Conservation (phyloP, 2,797 vertebrate genomes). For the Crocidura indochinensis region DNA sequence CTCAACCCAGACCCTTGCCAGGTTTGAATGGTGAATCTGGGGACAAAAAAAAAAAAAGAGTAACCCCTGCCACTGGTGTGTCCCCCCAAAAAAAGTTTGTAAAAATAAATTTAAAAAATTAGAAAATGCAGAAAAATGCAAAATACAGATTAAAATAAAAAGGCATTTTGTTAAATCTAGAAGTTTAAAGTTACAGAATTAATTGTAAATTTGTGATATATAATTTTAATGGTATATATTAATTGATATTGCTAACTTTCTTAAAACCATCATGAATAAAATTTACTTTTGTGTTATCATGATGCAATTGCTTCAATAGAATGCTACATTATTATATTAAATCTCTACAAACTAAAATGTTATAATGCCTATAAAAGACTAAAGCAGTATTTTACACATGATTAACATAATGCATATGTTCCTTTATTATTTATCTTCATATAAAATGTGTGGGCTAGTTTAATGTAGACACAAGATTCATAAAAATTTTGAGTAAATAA, state of each 20-base stretch:
- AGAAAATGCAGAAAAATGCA: neutral
- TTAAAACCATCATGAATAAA: neutral
- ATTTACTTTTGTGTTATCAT: neutral
- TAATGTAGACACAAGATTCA: slow-evolving; percentile 6
- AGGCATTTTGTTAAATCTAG: no score
- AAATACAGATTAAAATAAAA: neutral
- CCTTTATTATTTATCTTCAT: neutral
- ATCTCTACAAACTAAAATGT: neutral
- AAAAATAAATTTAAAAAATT: neutral
- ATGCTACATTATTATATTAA: slow-evolving; percentile 9
- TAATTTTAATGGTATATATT: no score
- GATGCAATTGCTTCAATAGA: neutral
- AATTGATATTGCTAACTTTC: no score
- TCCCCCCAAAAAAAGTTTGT: neutral
- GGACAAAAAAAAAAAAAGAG: no score
- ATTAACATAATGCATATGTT: neutral
- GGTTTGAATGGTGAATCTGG: no score
- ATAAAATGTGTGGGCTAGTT: neutral
- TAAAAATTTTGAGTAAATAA: neutral
- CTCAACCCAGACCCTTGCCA: no score
- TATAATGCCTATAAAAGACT: neutral
- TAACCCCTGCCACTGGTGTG: no score
- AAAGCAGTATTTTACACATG: neutral
- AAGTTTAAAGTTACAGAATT: no score
- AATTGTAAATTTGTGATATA: no score